Base-by-base conservation (phyloP, 2,888 invertebrate genomes). In the Xestia sexstrigata region DNA sequence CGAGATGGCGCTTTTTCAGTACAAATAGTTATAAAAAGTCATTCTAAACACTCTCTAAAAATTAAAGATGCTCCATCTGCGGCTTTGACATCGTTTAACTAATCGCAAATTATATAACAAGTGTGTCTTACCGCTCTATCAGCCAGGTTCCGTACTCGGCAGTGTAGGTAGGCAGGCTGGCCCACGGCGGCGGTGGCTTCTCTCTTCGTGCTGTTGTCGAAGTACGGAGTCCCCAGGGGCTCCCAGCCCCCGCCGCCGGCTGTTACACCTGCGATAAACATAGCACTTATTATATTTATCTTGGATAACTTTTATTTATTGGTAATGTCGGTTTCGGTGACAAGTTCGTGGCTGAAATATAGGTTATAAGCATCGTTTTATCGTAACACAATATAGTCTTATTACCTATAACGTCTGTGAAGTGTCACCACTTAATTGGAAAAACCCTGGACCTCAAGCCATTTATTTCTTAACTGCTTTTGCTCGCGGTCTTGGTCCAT, bases 131-230 rank as follows among this genome's bases (percentile, higher is more conserved):
- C 99, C 95, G 98, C 98, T 97, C 99, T 97, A 94, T 99, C 99
- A 73, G 98, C 99, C 87, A 98, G 97, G 96, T 98, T 99, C 89
- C 98, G 97, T 81, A 99, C 99, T 90, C 98, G 97, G 95, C 99
- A 99, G 95, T 98, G 98, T 75, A 99, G 97, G 93, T 98, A 97
- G 78, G 98, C 98, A 75, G 98, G 98, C 95, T 98, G 98, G 78
- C 99, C 99, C 87, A 98, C 98, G 87, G 98, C 98, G 89, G 98
- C 98, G 90, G 98, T 98, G 92, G 98, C 97, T 93, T 98, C 98
- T 85, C 98, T 97, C 93, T 98, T 97, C 88, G 98, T 98, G 91
- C 98, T 98, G 96, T 98, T 98, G 96, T 98, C 98, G 96, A 99
- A 99, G 97, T 98, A 98, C 72, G 98, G 98, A 95, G 98, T 98